Conservation (phyloP, 2,113 vertebrate species). For the Phrynocephalus versicolor region DNA sequence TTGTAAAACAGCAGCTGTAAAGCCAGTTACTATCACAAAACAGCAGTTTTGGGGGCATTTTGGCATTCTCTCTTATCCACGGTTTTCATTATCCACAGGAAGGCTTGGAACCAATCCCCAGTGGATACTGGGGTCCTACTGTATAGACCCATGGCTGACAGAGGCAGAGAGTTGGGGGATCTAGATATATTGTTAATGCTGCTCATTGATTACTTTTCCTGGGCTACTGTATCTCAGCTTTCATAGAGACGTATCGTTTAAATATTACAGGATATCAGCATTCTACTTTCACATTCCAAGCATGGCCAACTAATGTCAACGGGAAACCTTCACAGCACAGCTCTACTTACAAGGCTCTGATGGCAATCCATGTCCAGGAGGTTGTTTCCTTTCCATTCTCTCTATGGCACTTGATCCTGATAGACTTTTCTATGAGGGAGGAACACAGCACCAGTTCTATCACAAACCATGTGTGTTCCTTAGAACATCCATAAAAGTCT, state of each 20-base stretch:
- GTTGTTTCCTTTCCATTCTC: background rate
- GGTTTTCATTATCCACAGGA: no score
- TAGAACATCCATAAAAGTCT: background rate
- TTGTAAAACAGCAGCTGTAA: no score
- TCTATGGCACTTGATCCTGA: background rate
- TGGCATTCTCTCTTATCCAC: no score
- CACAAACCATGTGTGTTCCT: no score
- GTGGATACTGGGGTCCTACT: no score
- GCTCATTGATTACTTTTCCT: background rate
- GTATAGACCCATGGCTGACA: no score
- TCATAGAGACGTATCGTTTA: background rate
- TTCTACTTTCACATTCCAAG: background rate
- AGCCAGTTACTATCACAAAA: no score
- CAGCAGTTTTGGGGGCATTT: no score
- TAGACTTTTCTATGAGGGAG: background rate
- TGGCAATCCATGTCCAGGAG: background rate
- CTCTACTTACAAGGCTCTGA: background rate
- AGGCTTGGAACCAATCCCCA: no score
- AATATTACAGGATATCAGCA: background rate
- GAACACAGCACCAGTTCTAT: background rate
- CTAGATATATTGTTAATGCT: background rate
- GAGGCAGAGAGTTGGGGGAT: background rate
- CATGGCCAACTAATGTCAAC: background rate
- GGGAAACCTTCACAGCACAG: background rate
- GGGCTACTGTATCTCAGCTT: background rate